Conservation (phyloP, 2,797 vertebrate species). For the Tamandua tetradactyla region DNA sequence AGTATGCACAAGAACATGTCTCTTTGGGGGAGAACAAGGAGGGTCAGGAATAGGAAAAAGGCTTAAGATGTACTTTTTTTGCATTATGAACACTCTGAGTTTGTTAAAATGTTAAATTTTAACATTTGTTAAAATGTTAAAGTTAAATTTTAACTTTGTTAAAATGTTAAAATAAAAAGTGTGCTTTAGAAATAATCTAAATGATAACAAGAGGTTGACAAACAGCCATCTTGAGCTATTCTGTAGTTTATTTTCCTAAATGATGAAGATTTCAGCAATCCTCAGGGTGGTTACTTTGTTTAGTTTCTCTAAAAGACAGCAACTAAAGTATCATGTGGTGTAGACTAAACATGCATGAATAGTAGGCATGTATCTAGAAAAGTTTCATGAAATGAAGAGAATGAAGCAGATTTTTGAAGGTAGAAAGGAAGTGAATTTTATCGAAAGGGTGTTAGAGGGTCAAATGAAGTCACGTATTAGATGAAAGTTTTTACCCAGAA, state of each 20-base stretch:
- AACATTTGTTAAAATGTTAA: no score
- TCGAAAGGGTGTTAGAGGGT: not conserved
- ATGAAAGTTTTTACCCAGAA: conserved; percentile 27
- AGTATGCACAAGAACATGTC: not conserved
- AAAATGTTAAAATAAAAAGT: conserved; percentile 41
- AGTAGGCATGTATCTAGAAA: not conserved
- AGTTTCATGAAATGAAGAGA: conserved; percentile 38
- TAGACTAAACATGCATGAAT: not conserved
- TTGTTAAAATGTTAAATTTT: conserved; percentile 26
- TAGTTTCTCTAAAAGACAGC: not conserved
- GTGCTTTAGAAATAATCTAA: not conserved
- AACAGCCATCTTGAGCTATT: conserved; percentile 34
- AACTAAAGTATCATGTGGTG: not conserved
- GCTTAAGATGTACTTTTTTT: not conserved
- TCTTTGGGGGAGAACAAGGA: not conserved
- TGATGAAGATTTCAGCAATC: conserved; percentile 1
- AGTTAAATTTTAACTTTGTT: no score
- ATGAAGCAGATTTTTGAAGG: conserved; percentile 36
- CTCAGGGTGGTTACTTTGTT: not conserved
- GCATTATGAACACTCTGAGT: not conserved
- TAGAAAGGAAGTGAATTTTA: conserved; percentile 3
- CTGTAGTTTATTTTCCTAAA: conserved; percentile 30
- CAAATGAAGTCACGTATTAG: not conserved
- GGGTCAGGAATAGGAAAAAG: conserved; percentile 7
- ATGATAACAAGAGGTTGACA: not conserved